Evolutionary conservation across 1,140 invertebrate genomes (phyloP), one percentile per base, ranked within the genome.

Genomic region (Gerris buenoi): DNA sequence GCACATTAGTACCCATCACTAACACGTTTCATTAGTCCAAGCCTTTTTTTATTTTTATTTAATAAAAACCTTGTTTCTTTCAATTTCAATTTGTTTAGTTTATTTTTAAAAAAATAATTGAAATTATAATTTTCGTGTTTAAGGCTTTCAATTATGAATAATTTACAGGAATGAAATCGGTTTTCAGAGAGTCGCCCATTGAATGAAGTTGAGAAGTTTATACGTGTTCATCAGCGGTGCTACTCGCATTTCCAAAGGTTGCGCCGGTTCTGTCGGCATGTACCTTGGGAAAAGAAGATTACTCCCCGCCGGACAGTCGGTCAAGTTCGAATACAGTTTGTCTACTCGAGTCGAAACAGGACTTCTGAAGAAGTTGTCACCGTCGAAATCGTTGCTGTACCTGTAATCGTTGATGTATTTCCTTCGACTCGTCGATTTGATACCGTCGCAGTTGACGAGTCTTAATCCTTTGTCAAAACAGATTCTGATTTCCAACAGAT

Each of bases 391-490:
- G 18, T 18, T 46, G 18, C 18, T 18, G 33, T 10, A 46, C 18
- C 33, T 46, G 5, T 10, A 46, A 5, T 46, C 33, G 18, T 46
- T 46, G 18, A 46, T 5, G 33, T 46, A 46, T 46, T 46, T 46
- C 33, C 33, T 46, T 46, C 33, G 5, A 46, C 33, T 46, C 18
- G 33, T 10, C 5, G 33, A 46, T 46, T 22, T 60, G 10, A 60
- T 22, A 13, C 70, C 70, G 64, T 71, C 70, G 63, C 72, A 73
- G 63, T 73, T 68, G 22, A 68, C 64, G 1, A 68, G n/a, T 2
- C 64, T 65, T 18, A 73, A 66, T 27, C 33, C 66, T 63, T 72
- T 72, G 60, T 73, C 67, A 65, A 73, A 72, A 58, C 72, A 73
- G 22, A 73, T 70, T 13, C 72, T 62, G 25, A 73, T 67, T 68